Base-by-base conservation (phyloP, 1,140 invertebrate genomes). In the Lordiphosa stackelbergi region DNA sequence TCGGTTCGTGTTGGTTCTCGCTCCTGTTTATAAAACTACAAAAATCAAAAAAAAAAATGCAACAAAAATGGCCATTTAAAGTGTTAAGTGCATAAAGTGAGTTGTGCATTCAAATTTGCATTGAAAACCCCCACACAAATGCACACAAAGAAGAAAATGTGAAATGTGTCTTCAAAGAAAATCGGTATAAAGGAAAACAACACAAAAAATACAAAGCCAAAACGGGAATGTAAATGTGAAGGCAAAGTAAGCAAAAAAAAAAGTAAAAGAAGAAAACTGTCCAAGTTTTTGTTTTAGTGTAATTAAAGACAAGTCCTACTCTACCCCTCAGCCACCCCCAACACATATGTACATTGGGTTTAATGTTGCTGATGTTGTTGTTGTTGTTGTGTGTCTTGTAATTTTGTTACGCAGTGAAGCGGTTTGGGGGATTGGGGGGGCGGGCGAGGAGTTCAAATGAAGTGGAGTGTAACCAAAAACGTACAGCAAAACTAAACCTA, bases 361-460 rank as follows among this genome's bases (percentile, higher is more conserved):
- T 35, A 3, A 8, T 28, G 12, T 8, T 35, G 5, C 31, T 37
- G 37, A 34, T 54, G 24, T 37, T 22, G 45, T 56, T 63, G 37
- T 49, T 57, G 38, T 38, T 64, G 10, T 47, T 64, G 51, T 64
- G 48, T 53, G 51, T 60, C 63, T 77, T 75, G 73, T 68, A 77
- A 77, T 77, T 77, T 78, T 55, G 74, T 79, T 74, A 79, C 74
- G 74, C 74, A 74, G 74, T 71, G 75, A 62, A 79, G 74, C 74
- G 75, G 52, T 65, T 65, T 52, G 60, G 66, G 64, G 73, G 78
- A 64, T 65, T 57, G 53, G 48, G 53, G 58, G 64, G 57, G 62
- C 58, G n/a, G n/a, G n/a, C 68, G 74, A 48, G 19, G 34, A 48
- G 49, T 36, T 12, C 49, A 36, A 73, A 63, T 70, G 57, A 79